A percentile compares a stretch with the other conserved stretches of the same genome.
Evolutionary conservation across 1,140 invertebrate species (phyloP).

Genomic region (Arctopsyche grandis): DNA sequence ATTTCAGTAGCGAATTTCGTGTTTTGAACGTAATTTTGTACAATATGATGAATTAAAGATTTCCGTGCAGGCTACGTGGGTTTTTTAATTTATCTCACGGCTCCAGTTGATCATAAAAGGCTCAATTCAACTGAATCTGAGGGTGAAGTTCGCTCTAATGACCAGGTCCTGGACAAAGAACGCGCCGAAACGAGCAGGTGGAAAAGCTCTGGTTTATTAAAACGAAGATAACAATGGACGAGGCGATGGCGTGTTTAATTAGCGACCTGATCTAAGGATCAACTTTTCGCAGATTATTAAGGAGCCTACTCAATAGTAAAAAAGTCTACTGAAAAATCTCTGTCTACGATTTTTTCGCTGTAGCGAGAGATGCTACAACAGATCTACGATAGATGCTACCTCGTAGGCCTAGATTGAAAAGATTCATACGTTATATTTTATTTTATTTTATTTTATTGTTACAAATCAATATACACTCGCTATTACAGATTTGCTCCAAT

Average conservation of each 20-base stretch:
- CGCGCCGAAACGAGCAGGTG: slow-evolving; percentile 5
- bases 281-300: not conserved
- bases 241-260: slow-evolving; percentile 20
- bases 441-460: too few species aligned
- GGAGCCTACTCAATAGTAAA: too few species aligned
- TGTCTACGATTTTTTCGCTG: too few species aligned
- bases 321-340: too few species aligned
- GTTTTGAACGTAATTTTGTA: not conserved
- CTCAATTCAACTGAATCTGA: not conserved
- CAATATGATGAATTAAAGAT: not conserved
- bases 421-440: too few species aligned
- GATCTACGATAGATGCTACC: too few species aligned
- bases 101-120: not conserved
- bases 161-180: slow-evolving; percentile 17
- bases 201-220: not conserved
- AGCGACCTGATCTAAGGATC: too few species aligned
- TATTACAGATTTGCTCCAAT: too few species aligned
- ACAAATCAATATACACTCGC: too few species aligned
- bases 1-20: too few species aligned
- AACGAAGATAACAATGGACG: not conserved
- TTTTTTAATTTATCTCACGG: not conserved
- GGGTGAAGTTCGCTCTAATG: not conserved
- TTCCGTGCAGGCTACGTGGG: not conserved
- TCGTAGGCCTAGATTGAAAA: too few species aligned
- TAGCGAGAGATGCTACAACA: too few species aligned